Evolutionary conservation across 1,140 invertebrate genomes (phyloP), one percentile per base, ranked within the genome.

Genomic region (Onthophagus taurus): DNA sequence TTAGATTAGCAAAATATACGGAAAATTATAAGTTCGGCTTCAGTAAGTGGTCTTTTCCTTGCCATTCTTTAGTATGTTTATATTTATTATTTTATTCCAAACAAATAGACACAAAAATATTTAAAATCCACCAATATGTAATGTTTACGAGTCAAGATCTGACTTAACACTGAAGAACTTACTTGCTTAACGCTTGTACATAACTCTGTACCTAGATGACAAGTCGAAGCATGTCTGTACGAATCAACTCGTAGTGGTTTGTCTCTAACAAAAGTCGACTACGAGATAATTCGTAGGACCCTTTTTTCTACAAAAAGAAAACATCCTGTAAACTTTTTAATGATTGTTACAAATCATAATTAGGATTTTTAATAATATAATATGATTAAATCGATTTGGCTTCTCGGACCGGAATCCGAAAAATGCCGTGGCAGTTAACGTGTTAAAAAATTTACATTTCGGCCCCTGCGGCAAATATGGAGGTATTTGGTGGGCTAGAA

Each of bases 361-460:
- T 48, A 36, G 47, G 45, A 31, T 44, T 48, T 48, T 45, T 48
- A 38, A 44, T 37, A 48, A 48, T 48, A 47, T 47, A 20, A 34
- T 45, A 30, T 47, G 41, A 47, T 47, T 43, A 47, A 47, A 47
- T 47, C 13, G 44, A 47, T 44, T 47, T 44, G 45, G 20, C 30
- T 12, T 26, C 20, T 45, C 26, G 14, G 17, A 29, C 43, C 18
- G 14, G 33, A 45, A 23, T 45, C 31, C 30, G 33, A 36, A 45
- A 45, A 45, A 23, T 45, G 20, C 33, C 33, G 33, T 20, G 33
- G 43, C 45, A 43, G 30, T 43, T 41, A 47, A 47, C 31, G 45
- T 47, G 36, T 45, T 45, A 45, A 45, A 35, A 12, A 35, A 29
- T 29, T 29, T 29, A 29, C 11, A 29, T n/a, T 29, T 29, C n/a